Conservation (phyloP, 2,888 invertebrate species). For the Tryphoninae sp. region DNA sequence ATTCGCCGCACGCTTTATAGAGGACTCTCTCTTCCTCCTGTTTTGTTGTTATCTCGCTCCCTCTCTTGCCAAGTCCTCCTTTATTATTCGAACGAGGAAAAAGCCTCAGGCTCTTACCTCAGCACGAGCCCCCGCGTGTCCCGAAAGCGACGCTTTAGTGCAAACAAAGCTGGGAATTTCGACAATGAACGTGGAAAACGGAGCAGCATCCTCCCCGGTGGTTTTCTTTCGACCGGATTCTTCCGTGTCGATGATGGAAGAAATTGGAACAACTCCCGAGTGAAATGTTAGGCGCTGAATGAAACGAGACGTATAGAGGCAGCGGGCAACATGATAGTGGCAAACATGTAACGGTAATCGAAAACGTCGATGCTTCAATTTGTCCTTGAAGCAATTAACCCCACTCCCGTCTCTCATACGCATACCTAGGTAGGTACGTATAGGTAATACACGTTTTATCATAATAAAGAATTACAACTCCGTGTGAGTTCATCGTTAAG, state of each 20-base stretch:
- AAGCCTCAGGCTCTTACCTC: conserved; percentile 36
- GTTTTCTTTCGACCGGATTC: conserved; percentile 18
- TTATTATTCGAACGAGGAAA: conserved; percentile 57
- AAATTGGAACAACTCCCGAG: conserved; percentile 49
- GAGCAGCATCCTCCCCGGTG: conserved; percentile 55
- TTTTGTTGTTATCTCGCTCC: conserved; percentile 3
- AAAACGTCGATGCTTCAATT: too few relatives aligned
- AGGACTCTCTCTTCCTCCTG: conserved; percentile 3
- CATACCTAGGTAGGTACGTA: too few relatives aligned
- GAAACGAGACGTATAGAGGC: neutral
- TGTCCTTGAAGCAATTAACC: too few relatives aligned
- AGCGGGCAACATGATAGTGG: too few relatives aligned
- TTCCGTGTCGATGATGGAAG: conserved; percentile 15
- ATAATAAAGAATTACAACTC: too few relatives aligned
- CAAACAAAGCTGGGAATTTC: conserved; percentile 64
- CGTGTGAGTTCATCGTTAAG: too few relatives aligned
- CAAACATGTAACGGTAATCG: too few relatives aligned
- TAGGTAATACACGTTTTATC: too few relatives aligned
- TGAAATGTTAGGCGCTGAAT: conserved; percentile 14
- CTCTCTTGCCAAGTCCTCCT: conserved; percentile 39
- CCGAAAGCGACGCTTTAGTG: conserved; percentile 59
- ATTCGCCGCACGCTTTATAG: conserved; percentile 40
- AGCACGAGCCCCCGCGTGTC: conserved; percentile 18
- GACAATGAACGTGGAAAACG: conserved; percentile 62
- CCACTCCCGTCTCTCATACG: too few relatives aligned